A percentile compares a stretch with the other conserved stretches of the same genome.
These are phyloP conservation scores for Pelagia noctiluca DNA, from an alignment of 30 jellyfish, hydroid and myxozoan genomes.

Conservation along the genomic window DNA sequence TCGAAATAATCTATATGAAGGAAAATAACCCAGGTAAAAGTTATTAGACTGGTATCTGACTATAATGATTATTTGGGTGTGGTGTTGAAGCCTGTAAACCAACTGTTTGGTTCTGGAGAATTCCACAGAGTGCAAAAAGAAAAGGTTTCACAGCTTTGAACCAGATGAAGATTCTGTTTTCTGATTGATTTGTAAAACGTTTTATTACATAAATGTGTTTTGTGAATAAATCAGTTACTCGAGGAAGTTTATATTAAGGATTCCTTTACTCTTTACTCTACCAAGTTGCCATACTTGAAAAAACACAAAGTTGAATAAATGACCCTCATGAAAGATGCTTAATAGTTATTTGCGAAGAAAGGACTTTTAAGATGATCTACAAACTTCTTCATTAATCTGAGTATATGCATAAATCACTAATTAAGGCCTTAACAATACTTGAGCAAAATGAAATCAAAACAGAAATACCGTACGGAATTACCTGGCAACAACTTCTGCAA, in stretches of 20 bases:
- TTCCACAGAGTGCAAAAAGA: not conserved
- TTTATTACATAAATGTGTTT: too few species aligned
- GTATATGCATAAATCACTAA: not conserved
- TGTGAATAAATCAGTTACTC: too few species aligned
- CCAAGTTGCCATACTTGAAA: too few species aligned
- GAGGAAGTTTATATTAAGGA: too few species aligned
- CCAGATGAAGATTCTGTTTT: too few species aligned
- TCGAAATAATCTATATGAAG: not conserved
- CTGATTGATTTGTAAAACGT: too few species aligned
- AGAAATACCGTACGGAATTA: not conserved
- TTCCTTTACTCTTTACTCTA: too few species aligned
- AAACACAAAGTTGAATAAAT: too few species aligned
- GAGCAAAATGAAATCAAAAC: not conserved
- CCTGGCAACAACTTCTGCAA: slow-evolving; percentile 80
- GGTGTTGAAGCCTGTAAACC: not conserved
- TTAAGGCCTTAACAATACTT: not conserved
- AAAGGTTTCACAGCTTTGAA: too few species aligned
- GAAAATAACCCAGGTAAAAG: not conserved
- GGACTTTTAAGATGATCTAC: not conserved
- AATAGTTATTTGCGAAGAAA: too few species aligned
- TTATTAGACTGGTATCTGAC: not conserved
- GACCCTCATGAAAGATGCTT: too few species aligned
- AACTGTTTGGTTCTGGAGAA: not conserved
- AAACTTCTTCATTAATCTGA: not conserved
- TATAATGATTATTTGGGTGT: not conserved